Evolutionary conservation across 2,797 vertebrate genomes (phyloP).

Genomic region (Psittacula echo): DNA sequence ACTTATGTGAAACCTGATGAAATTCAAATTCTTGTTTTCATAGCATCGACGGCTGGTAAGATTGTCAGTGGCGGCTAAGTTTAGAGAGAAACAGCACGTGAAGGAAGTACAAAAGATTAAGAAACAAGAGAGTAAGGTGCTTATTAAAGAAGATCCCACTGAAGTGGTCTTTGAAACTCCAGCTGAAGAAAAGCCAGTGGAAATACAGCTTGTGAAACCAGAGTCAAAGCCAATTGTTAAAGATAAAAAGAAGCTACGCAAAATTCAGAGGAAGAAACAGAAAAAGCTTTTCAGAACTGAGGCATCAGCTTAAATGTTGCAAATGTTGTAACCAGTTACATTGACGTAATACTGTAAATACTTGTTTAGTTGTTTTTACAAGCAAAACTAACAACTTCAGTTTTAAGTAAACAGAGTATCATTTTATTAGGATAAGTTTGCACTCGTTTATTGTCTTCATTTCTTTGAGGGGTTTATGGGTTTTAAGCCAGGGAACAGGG

Average conservation of each 20-base stretch:
- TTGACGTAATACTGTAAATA: slow-evolving; percentile 48
- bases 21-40: neutral
- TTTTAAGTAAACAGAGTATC: neutral
- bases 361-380: neutral
- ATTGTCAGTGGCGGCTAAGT: slow-evolving; percentile 85
- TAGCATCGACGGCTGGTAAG: slow-evolving; percentile 88
- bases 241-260: slow-evolving; percentile 84
- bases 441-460: neutral
- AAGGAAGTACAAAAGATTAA: slow-evolving; percentile 88
- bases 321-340: neutral
- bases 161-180: slow-evolving; percentile 88
- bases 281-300: slow-evolving; percentile 65
- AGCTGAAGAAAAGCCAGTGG: slow-evolving; percentile 82
- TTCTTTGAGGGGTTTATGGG: neutral
- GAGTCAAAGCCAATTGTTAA: slow-evolving; percentile 78
- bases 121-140: slow-evolving; percentile 77
- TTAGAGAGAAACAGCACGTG: slow-evolving; percentile 90
- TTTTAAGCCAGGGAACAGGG: neutral
- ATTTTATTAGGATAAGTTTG: neutral
- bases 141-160: slow-evolving; percentile 84
- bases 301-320: slow-evolving; percentile 47
- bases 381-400: neutral
- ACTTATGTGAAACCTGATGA: neutral
- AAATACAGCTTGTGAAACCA: slow-evolving; percentile 83
- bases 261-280: slow-evolving; percentile 84